phyloP scores from a whole-genome alignment of 2,797 vertebrate species.

The Macropodus opercularis region DNA sequence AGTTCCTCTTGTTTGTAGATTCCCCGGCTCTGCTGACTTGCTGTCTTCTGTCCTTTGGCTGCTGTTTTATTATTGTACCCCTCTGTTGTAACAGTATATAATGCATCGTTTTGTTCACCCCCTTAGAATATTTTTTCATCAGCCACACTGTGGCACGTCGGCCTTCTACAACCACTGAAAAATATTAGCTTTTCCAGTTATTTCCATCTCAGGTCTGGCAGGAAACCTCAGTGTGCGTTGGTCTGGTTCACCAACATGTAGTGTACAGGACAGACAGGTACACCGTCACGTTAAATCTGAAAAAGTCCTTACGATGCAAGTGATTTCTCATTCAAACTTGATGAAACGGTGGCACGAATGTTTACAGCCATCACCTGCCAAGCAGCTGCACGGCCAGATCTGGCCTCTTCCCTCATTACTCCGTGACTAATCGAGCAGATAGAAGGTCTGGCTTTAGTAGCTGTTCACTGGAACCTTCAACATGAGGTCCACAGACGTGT shows the following conservation, averaged over 20 bases:
- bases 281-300: too few relatives aligned
- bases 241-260: constrained; percentile 1
- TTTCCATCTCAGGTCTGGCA: constrained; percentile 37
- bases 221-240: constrained; percentile 16
- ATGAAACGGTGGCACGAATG: too few relatives aligned
- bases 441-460: too few relatives aligned
- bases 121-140: constrained; percentile 49
- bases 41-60: constrained; percentile 51
- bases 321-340: too few relatives aligned
- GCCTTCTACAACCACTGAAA: constrained; percentile 43
- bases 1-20: constrained; percentile 47
- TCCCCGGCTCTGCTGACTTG: constrained; percentile 52
- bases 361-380: too few relatives aligned
- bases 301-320: too few relatives aligned
- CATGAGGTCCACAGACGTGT: too few relatives aligned
- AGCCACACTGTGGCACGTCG: constrained; percentile 23
- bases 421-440: too few relatives aligned
- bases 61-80: constrained; percentile 52
- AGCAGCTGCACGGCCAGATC: too few relatives aligned
- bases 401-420: too few relatives aligned
- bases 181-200: constrained; percentile 7
- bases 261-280: neutral
- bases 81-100: constrained; percentile 25
- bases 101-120: constrained; percentile 15
- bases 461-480: too few relatives aligned